Evolutionary conservation across 2,888 invertebrate species (phyloP), one percentile per base, ranked within the genome.

Genomic region (Ichneumoninae sp.): DNA sequence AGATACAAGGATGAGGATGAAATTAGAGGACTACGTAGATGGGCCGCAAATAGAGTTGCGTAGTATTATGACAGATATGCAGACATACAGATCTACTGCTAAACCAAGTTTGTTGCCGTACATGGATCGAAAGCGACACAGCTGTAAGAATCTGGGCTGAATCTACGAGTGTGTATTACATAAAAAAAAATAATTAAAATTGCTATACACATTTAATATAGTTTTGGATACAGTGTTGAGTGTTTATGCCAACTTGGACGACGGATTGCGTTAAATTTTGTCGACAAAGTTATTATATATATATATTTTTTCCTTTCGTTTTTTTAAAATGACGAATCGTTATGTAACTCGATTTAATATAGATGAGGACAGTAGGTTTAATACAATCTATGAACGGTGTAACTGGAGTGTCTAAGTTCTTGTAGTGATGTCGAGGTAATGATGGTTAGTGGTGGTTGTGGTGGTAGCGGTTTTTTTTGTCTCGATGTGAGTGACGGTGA

Each of bases 81-180:
- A 82, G 87, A 91, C 90, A 91, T 88, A 92, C 89, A 47, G 44
- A 91, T 90, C 91, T 91, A 92, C 89, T 89, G 89, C 91, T 92
- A 91, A 90, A 89, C 87, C 87, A 91, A 89, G 87, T 88, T 88
- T 89, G 89, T 87, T 83, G 87, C 89, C 88, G 86, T 91, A 91
- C 90, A 91, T 89, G 91, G 89, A 92, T 88, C 91, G 90, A 91
- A 93, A 93, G 93, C 93, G 89, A 92, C 92, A 93, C 89, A 92
- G 91, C 92, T 92, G 91, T 83, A 92, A 91, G 91, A 92, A 81
- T 91, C 87, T 89, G 88, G 89, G 86, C 89, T 90, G 88, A 89
- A 86, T 86, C 90, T 91, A 92, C 89, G 80, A 82, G 85, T 87
- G 82, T 86, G 85, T 60, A 66, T 63, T 85, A 69, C 69, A 76